These are phyloP conservation scores for Liopterus haemorrhoidalis DNA, from an alignment of 2,888 invertebrate species.

Conservation along the genomic window DNA sequence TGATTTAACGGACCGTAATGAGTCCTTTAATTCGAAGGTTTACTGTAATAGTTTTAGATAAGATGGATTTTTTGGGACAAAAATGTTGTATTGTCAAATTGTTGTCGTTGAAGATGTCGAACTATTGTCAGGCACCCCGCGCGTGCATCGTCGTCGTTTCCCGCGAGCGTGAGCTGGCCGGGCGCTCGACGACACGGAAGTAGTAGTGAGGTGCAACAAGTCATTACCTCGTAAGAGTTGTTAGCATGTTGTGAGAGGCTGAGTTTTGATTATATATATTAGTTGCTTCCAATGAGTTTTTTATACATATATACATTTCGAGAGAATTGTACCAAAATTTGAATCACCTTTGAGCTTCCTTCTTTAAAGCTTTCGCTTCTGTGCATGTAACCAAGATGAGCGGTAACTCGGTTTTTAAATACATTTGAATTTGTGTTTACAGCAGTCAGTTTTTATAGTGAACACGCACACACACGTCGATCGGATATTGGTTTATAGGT, in stretches of 20 bases:
- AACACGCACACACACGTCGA: slow-evolving; percentile 18
- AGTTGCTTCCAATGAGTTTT: slow-evolving; percentile 14
- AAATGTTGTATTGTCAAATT: too few relatives aligned
- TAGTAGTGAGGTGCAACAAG: slow-evolving; percentile 42
- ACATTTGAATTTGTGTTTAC: background rate
- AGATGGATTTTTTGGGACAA: too few relatives aligned
- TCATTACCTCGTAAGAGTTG: slow-evolving; percentile 45
- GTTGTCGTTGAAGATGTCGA: too few relatives aligned
- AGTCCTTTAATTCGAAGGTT: too few relatives aligned
- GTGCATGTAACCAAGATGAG: slow-evolving; percentile 4
- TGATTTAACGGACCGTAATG: too few relatives aligned
- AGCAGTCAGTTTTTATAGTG: background rate
- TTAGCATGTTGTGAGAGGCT: slow-evolving; percentile 51
- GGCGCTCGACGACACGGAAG: too few relatives aligned
- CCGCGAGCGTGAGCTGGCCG: too few relatives aligned
- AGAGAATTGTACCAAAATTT: background rate
- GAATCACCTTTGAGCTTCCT: background rate
- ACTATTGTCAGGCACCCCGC: too few relatives aligned
- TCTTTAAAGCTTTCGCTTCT: slow-evolving; percentile 5
- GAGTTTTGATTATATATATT: slow-evolving; percentile 22
- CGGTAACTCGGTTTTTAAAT: slow-evolving; percentile 2
- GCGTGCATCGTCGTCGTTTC: too few relatives aligned
- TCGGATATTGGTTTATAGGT: slow-evolving; percentile 26
- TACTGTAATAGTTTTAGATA: too few relatives aligned
- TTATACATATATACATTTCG: slow-evolving; percentile 1